Evolutionary conservation across 2,113 vertebrate species (phyloP).

Genomic region (Labrus mixtus): DNA sequence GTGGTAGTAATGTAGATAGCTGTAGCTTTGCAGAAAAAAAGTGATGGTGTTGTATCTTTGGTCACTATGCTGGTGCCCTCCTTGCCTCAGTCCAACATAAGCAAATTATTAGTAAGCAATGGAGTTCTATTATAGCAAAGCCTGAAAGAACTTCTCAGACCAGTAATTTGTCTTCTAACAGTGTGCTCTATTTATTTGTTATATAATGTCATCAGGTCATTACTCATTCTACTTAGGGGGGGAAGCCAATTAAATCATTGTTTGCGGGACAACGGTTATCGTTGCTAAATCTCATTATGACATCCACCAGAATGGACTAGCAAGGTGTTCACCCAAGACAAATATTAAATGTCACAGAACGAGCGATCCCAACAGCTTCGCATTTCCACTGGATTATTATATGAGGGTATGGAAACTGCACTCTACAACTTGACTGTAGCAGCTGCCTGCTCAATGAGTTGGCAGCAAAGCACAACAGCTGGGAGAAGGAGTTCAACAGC

Average conservation of each 20-base stretch:
- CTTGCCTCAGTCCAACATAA: background rate
- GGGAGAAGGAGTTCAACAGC: slow-evolving; percentile 60
- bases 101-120: background rate
- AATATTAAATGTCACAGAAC: slow-evolving; percentile 30
- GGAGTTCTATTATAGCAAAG: background rate
- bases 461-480: slow-evolving; percentile 73
- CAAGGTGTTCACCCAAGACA: slow-evolving; percentile 26
- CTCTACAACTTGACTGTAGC: slow-evolving; percentile 60
- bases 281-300: slow-evolving; percentile 19
- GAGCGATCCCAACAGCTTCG: slow-evolving; percentile 15
- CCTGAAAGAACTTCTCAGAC: slow-evolving; percentile 23
- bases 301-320: background rate
- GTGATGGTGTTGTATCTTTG: background rate
- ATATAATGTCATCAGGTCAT: slow-evolving; percentile 40
- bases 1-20: background rate
- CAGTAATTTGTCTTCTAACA: slow-evolving; percentile 38
- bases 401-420: slow-evolving; percentile 40
- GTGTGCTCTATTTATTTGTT: slow-evolving; percentile 54
- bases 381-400: slow-evolving; percentile 31
- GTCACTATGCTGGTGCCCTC: background rate
- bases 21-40: background rate
- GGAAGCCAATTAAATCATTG: slow-evolving; percentile 43
- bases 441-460: slow-evolving; percentile 68
- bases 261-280: slow-evolving; percentile 48
- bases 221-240: slow-evolving; percentile 39